A percentile compares a stretch with the other conserved stretches of the same genome.
Evolutionary conservation across 2,113 vertebrate species (phyloP).

Genomic region (Microtus montanus): DNA sequence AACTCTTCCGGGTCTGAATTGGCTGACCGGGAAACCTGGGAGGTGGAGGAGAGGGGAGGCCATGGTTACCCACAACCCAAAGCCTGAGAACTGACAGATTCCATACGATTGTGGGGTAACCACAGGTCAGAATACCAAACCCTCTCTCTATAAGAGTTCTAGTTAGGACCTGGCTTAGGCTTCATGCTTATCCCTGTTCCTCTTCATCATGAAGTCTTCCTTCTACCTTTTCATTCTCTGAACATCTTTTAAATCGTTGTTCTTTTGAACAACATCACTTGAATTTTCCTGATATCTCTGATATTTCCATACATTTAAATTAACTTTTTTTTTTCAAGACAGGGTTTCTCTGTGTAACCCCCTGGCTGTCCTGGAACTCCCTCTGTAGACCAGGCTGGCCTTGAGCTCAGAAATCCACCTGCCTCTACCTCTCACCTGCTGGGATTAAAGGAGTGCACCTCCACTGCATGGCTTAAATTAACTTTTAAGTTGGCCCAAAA

Average conservation of each 20-base stretch:
- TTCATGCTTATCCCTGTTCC: accelerated
- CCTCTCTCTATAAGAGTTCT: background rate
- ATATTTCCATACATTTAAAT: background rate
- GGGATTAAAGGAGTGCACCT: no score
- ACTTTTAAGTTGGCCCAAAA: background rate
- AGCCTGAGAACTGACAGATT: background rate
- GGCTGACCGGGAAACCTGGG: background rate
- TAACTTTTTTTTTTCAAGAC: background rate
- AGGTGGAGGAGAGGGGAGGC: background rate
- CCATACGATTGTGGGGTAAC: background rate
- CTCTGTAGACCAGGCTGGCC: no score
- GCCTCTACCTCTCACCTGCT: no score
- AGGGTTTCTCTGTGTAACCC: no score
- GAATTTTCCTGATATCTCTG: background rate
- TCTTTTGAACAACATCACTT: background rate
- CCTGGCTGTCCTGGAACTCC: no score
- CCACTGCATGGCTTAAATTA: background rate
- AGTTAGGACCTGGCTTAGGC: background rate
- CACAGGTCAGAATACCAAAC: background rate
- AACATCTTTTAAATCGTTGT: background rate
- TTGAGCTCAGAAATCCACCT: no score
- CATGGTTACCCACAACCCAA: background rate
- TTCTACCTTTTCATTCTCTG: background rate
- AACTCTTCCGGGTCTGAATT: background rate
- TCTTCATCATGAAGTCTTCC: background rate